These are phyloP conservation scores for Pharmacophagus antenor DNA, from an alignment of 2,888 invertebrate genomes.

Conservation along the genomic window DNA sequence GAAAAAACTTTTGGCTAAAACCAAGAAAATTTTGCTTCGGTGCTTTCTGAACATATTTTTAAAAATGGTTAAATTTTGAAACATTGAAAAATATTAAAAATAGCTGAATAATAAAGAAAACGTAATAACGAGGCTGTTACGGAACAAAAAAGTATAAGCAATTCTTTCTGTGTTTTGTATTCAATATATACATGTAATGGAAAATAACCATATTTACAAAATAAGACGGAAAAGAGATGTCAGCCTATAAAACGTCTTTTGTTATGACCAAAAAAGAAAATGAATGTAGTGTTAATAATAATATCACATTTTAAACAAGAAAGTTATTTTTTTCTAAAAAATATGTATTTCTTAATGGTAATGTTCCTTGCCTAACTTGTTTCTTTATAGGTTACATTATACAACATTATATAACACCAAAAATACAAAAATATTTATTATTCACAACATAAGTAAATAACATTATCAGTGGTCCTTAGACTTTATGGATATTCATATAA, in stretches of 20 bases:
- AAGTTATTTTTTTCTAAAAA: neutral
- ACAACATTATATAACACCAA: too few species aligned
- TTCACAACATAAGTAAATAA: too few species aligned
- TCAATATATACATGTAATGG: neutral
- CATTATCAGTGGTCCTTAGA: too few species aligned
- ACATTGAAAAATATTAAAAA: neutral
- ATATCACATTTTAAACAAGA: neutral
- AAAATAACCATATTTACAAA: neutral
- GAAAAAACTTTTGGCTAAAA: too few species aligned
- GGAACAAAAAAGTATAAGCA: neutral
- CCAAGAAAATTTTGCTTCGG: too few species aligned
- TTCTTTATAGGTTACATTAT: too few species aligned
- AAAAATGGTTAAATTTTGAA: too few species aligned
- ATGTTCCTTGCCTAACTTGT: neutral
- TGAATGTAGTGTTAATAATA: too few species aligned
- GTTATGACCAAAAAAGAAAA: neutral
- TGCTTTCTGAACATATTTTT: too few species aligned
- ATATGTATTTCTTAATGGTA: neutral
- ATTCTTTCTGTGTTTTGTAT: neutral
- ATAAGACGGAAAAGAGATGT: neutral
- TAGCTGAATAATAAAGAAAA: neutral
- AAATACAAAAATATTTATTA: too few species aligned
- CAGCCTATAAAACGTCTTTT: neutral
- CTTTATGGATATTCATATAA: too few species aligned
- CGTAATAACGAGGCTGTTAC: neutral